Conservation (phyloP, 2,113 vertebrate species). For the Charina bottae region DNA sequence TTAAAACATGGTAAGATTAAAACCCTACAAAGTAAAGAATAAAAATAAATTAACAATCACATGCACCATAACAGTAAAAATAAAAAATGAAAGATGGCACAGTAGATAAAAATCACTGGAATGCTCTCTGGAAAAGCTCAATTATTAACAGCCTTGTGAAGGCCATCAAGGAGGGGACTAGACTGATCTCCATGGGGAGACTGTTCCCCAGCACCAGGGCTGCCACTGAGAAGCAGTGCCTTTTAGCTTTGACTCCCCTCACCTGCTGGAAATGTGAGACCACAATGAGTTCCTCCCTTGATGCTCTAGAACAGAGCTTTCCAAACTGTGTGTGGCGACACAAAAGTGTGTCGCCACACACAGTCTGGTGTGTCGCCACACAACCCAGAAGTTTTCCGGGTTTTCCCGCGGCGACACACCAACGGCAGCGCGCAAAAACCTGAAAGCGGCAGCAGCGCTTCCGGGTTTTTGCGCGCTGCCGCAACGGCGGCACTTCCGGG, state of each 20-base stretch:
- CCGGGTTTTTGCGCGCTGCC: too few relatives aligned
- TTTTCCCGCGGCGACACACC: too few relatives aligned
- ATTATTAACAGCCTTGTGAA: neutral
- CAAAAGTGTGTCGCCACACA: too few relatives aligned
- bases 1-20: neutral
- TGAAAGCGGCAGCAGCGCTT: too few relatives aligned
- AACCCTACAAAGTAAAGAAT: neutral
- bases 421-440: too few relatives aligned
- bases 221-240: neutral
- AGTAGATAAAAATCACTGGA: neutral
- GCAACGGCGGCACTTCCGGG: too few relatives aligned
- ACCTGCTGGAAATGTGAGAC: neutral
- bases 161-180: neutral
- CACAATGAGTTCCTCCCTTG: neutral
- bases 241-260: neutral
- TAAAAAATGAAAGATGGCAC: neutral
- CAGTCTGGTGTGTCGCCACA: too few relatives aligned
- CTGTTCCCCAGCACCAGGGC: neutral
- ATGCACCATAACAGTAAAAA: neutral
- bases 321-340: too few relatives aligned
- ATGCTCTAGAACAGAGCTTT: neutral
- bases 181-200: neutral
- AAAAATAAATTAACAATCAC: neutral
- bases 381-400: too few relatives aligned
- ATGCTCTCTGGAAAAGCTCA: neutral